Evolutionary conservation across 2,797 vertebrate genomes (phyloP).

Genomic region (Poliocrania exsul): DNA sequence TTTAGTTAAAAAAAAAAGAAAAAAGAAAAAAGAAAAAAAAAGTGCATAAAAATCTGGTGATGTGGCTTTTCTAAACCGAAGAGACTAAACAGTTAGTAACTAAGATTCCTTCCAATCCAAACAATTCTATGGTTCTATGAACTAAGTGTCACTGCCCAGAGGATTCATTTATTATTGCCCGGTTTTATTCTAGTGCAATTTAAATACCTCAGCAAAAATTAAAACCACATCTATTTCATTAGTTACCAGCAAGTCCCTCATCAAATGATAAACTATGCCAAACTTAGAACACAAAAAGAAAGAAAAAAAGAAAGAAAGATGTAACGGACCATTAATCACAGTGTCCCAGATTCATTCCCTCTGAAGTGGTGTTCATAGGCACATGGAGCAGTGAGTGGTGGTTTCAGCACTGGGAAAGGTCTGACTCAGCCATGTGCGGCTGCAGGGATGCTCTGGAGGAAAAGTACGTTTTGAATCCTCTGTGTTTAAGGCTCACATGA

Average conservation of each 20-base stretch:
- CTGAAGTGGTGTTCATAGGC: not conserved
- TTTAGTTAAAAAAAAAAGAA: too few species aligned
- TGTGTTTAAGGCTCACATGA: not conserved
- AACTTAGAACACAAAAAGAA: not conserved
- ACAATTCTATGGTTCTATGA: not conserved
- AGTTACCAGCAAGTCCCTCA: not conserved
- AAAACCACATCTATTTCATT: not conserved
- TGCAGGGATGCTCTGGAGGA: not conserved
- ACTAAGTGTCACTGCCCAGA: not conserved
- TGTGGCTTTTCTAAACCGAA: not conserved
- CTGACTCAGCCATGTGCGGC: not conserved
- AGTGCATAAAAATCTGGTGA: not conserved
- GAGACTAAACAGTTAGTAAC: not conserved
- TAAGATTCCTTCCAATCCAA: not conserved
- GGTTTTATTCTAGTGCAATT: not conserved
- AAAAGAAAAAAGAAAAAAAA: not conserved
- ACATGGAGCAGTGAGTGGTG: rapidly evolving
- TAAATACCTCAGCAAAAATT: not conserved
- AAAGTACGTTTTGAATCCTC: not conserved
- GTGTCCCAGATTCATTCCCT: not conserved
- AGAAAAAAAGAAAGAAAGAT: not conserved
- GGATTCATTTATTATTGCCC: not conserved
- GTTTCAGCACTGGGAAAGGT: not conserved
- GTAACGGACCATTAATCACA: not conserved
- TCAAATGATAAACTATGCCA: not conserved